Conservation (phyloP, 2,888 invertebrate species). For the Phyllotreta cruciferae region DNA sequence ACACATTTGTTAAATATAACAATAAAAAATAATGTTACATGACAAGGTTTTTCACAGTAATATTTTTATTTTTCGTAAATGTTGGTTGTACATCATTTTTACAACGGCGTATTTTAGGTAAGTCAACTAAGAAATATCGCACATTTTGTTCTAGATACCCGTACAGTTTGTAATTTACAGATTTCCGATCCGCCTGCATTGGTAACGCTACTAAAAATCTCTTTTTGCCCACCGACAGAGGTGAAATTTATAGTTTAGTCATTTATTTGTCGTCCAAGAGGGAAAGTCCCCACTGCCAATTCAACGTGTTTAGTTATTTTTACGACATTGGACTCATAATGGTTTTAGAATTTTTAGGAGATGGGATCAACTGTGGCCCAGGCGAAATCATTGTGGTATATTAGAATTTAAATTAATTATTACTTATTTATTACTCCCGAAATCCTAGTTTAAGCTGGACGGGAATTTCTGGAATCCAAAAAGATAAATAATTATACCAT, state of each 20-base stretch:
- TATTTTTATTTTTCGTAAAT: slow-evolving; percentile 12
- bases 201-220: slow-evolving; percentile 24
- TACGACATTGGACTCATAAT: slow-evolving; percentile 18
- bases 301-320: slow-evolving; percentile 18
- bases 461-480: too few relatives aligned
- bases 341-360: slow-evolving; percentile 27
- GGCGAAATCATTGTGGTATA: slow-evolving; percentile 12
- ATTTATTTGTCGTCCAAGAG: slow-evolving; percentile 22
- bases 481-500: too few relatives aligned
- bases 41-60: slow-evolving; percentile 16
- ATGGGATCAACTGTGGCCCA: slow-evolving; percentile 22
- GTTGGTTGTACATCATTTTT: slow-evolving; percentile 4
- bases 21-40: slow-evolving; percentile 4
- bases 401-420: neutral
- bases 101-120: slow-evolving; percentile 16
- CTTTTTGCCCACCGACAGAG: slow-evolving; percentile 26
- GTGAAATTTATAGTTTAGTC: slow-evolving; percentile 22
- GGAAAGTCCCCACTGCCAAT: slow-evolving; percentile 12
- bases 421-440: neutral
- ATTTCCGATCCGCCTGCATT: slow-evolving; percentile 31
- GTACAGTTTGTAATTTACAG: slow-evolving; percentile 17
- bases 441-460: too few relatives aligned
- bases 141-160: neutral
- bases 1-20: neutral
- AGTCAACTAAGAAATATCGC: neutral